Evolutionary conservation across 1,140 invertebrate genomes (phyloP), one percentile per base, ranked within the genome.

Genomic region (Nilaparvata lugens): DNA sequence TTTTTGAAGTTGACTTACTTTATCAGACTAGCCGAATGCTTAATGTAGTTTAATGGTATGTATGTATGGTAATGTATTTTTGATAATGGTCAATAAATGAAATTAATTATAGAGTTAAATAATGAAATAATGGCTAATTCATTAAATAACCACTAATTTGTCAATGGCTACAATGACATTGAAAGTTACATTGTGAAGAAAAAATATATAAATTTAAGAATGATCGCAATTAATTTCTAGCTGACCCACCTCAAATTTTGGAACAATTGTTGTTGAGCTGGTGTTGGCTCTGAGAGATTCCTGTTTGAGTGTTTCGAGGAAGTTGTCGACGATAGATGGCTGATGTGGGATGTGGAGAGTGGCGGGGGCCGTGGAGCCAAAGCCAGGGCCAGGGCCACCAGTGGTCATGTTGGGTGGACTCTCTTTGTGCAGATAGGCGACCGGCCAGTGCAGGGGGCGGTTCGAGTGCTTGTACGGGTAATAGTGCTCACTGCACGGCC

Each of bases 401-500:
- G 7, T 35, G 14, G 71, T 73, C 7, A 64, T 58, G 55, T 80
- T 79, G 7, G 82, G 83, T 14, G 84, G 84, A 16, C 78, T 76
- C 65, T 80, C 76, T 63, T 78, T 76, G 62, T 86, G 84, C 4
- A 86, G 70, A 69, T 85, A 86, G 3, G 79, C 80, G 13, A 86
- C 76, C 0, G 84, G 85, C 83, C 84, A 85, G 60, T 83, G 78
- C 45, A 81, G 71, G 3, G 79, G 74, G 58, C 62, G 69, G 11
- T 68, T 67, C 61, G 65, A 64, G 23, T 68, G 63, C 9, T 65
- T 64, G 21, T 69, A 79, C 0, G 88, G 87, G 67, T 81, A 88
- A 68, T 91, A 90, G 31, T 82, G 80, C 62, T 91, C 88, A 66
- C 84, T 89, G 69, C 88, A 91, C 19, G 88, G 88, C 21, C 89